Evolutionary conservation across 2,113 vertebrate species (phyloP).

Genomic region (Phalacrocorax aristotelis): DNA sequence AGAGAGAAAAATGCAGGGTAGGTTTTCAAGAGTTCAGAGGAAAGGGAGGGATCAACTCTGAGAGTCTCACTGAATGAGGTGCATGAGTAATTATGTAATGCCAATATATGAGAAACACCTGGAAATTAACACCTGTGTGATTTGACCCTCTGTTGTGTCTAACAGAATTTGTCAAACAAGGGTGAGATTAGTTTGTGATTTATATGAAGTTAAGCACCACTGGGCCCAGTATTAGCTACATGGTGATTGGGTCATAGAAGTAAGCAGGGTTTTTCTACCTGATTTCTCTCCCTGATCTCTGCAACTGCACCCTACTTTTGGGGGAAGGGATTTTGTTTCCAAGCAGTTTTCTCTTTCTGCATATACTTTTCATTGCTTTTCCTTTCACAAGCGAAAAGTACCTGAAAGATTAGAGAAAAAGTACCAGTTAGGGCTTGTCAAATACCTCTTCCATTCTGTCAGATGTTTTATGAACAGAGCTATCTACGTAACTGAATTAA

Average conservation of each 20-base stretch:
- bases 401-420: background rate
- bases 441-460: constrained; percentile 50
- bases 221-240: background rate
- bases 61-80: background rate
- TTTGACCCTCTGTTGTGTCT: background rate
- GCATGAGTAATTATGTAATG: background rate
- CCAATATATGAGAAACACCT: background rate
- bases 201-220: background rate
- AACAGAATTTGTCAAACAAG: background rate
- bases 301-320: background rate
- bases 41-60: background rate
- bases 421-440: constrained; percentile 47
- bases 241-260: background rate
- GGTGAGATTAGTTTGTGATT: background rate
- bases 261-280: background rate
- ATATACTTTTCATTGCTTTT: background rate
- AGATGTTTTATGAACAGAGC: constrained; percentile 32
- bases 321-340: background rate
- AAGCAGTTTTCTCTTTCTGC: background rate
- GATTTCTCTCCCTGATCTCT: background rate
- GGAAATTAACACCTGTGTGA: background rate
- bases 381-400: background rate
- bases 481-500: background rate
- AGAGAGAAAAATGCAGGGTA: background rate
- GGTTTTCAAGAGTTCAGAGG: background rate